Evolutionary conservation across 1,140 invertebrate species (phyloP).

Genomic region (Drosophila sp.): DNA sequence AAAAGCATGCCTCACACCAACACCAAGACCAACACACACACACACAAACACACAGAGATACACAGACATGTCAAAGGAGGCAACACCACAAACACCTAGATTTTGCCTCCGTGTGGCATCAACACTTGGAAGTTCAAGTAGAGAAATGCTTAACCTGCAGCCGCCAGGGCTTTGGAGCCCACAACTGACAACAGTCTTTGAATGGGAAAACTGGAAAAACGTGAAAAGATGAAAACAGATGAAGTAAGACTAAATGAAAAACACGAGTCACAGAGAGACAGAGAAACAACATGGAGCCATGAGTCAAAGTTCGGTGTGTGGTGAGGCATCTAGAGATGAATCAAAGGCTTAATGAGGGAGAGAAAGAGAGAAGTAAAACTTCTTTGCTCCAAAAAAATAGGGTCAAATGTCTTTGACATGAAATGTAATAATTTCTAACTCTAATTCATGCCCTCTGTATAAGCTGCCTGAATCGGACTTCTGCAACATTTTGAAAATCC

Average conservation of each 20-base stretch:
- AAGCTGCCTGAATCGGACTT: background rate
- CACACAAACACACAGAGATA: slow-evolving; percentile 16
- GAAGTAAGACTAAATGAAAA: slow-evolving; percentile 73
- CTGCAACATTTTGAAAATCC: background rate
- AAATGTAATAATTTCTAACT: background rate
- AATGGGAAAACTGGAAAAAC: slow-evolving; percentile 14
- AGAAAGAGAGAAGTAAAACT: background rate
- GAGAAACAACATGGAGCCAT: slow-evolving; percentile 46
- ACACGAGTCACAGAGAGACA: slow-evolving; percentile 48
- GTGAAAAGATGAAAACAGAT: slow-evolving; percentile 47
- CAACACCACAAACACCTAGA: slow-evolving; percentile 75
- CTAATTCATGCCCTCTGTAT: slow-evolving; percentile 1
- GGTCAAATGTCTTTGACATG: slow-evolving; percentile 13
- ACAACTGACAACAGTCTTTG: slow-evolving; percentile 5
- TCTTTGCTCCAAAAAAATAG: background rate
- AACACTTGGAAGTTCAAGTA: slow-evolving; percentile 76
- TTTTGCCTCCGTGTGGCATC: slow-evolving; percentile 59
- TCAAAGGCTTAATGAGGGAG: slow-evolving; percentile 48
- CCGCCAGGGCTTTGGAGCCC: slow-evolving; percentile 62
- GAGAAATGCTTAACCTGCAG: slow-evolving; percentile 74
- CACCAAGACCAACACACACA: slow-evolving; percentile 25
- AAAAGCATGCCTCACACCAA: slow-evolving; percentile 28
- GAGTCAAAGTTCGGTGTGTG: slow-evolving; percentile 9
- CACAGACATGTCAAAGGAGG: slow-evolving; percentile 66
- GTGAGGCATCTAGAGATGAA: background rate